Evolutionary conservation across 1,140 invertebrate genomes (phyloP).

Genomic region (Holotrichia oblita): DNA sequence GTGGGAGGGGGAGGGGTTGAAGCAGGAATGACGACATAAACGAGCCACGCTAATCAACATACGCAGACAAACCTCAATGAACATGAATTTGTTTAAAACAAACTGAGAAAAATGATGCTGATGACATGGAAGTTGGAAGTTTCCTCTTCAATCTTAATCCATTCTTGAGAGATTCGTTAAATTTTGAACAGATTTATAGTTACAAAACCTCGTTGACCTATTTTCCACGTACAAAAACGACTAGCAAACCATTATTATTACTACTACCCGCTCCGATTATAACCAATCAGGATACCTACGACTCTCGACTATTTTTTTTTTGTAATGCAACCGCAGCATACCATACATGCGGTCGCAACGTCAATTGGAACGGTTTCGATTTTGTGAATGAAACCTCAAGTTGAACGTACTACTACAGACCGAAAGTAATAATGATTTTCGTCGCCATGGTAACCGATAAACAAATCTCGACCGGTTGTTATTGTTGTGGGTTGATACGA

Average conservation of each 20-base stretch:
- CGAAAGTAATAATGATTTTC: slow-evolving; percentile 2
- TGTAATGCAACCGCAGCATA: too few relatives aligned
- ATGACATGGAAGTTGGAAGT: too few relatives aligned
- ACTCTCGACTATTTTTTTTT: not conserved
- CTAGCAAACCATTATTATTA: not conserved
- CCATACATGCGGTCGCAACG: not conserved
- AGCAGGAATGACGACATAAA: too few relatives aligned
- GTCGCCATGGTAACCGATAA: not conserved
- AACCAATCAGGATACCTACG: not conserved
- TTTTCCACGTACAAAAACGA: not conserved
- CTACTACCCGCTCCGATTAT: not conserved
- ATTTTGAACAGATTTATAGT: too few relatives aligned
- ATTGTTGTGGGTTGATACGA: not conserved
- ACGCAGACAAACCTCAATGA: too few relatives aligned
- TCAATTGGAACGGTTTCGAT: slow-evolving; percentile 9
- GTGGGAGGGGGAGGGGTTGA: too few relatives aligned
- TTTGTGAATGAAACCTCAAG: slow-evolving; percentile 26
- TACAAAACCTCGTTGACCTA: too few relatives aligned
- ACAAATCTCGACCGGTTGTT: not conserved
- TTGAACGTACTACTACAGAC: slow-evolving; percentile 10
- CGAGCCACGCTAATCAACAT: too few relatives aligned
- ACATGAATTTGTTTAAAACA: too few relatives aligned
- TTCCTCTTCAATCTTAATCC: too few relatives aligned
- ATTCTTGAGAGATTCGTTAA: too few relatives aligned
- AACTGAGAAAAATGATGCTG: too few relatives aligned